phyloP scores from a whole-genome alignment of 2,888 invertebrate genomes.

The Rhorus exstirpatorius region DNA sequence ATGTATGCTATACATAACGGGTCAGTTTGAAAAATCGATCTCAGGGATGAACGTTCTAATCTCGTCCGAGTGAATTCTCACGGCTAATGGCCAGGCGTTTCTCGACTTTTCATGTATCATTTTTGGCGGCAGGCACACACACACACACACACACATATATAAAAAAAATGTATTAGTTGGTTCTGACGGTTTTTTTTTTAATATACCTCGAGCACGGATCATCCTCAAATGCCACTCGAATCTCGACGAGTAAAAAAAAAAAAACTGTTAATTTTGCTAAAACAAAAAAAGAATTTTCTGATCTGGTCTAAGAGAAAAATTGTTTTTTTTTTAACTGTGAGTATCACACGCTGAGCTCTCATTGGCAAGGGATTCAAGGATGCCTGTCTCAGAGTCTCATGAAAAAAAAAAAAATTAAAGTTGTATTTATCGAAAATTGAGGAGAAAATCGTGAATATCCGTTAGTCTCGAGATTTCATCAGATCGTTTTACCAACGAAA shows the following conservation, averaged over 20 bases:
- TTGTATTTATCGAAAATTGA: constrained; percentile 1
- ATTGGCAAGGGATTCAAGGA: constrained; percentile 9
- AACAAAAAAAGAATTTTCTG: neutral
- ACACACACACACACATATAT: constrained; percentile 41
- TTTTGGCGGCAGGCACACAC: constrained; percentile 63
- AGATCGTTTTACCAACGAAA: too few relatives aligned
- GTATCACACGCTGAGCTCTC: constrained; percentile 34
- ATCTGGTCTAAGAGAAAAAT: neutral
- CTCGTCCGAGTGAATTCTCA: constrained; percentile 66
- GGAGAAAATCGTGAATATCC: neutral
- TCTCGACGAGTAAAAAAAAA: constrained; percentile 14
- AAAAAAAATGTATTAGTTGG: constrained; percentile 55
- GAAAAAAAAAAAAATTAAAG: constrained; percentile 27
- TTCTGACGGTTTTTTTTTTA: constrained; percentile 22
- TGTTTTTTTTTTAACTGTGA: constrained; percentile 13
- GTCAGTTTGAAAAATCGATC: constrained; percentile 63
- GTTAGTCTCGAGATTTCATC: neutral
- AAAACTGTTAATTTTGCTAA: constrained; percentile 33
- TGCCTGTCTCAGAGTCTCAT: neutral
- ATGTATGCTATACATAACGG: constrained; percentile 1
- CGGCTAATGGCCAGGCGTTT: constrained; percentile 54
- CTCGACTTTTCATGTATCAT: constrained; percentile 57
- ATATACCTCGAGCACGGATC: constrained; percentile 14
- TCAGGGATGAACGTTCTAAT: constrained; percentile 67
- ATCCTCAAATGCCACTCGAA: constrained; percentile 22